Conservation (phyloP, 2,888 invertebrate species). For the Ophion ellenae region DNA sequence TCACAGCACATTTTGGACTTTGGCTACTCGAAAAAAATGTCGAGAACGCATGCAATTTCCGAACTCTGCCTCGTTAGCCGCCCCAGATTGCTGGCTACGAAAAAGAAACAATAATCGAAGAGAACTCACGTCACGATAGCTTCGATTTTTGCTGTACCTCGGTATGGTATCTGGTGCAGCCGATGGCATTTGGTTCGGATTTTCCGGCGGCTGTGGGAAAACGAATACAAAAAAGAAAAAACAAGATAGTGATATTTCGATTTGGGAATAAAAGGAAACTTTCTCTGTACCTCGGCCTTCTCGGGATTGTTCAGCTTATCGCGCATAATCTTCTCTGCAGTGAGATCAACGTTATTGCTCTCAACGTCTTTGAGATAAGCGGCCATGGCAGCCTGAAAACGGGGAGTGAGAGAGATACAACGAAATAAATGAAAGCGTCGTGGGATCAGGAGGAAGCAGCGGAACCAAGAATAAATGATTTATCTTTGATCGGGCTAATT, state of each 20-base stretch:
- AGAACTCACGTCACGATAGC: slow-evolving; percentile 61
- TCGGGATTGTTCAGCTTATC: slow-evolving; percentile 73
- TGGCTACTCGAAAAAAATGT: too few species aligned
- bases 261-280: background rate
- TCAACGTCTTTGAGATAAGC: slow-evolving; percentile 94
- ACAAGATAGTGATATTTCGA: background rate
- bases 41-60: background rate
- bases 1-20: background rate
- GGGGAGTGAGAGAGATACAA: background rate
- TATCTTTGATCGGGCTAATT: slow-evolving; percentile 61
- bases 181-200: slow-evolving; percentile 70
- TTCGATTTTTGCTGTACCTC: slow-evolving; percentile 68
- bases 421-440: background rate
- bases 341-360: slow-evolving; percentile 81
- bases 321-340: slow-evolving; percentile 83
- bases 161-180: slow-evolving; percentile 73
- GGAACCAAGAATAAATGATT: slow-evolving; percentile 25
- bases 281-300: slow-evolving; percentile 57
- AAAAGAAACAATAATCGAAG: background rate
- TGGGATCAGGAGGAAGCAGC: background rate
- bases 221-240: background rate
- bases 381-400: slow-evolving; percentile 90
- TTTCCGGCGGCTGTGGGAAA: slow-evolving; percentile 56
- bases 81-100: too few species aligned
- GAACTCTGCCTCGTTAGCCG: background rate